Evolutionary conservation across 2,888 invertebrate species (phyloP), one percentile per base, ranked within the genome.

Genomic region (Ashinkailepas kermadecensis): DNA sequence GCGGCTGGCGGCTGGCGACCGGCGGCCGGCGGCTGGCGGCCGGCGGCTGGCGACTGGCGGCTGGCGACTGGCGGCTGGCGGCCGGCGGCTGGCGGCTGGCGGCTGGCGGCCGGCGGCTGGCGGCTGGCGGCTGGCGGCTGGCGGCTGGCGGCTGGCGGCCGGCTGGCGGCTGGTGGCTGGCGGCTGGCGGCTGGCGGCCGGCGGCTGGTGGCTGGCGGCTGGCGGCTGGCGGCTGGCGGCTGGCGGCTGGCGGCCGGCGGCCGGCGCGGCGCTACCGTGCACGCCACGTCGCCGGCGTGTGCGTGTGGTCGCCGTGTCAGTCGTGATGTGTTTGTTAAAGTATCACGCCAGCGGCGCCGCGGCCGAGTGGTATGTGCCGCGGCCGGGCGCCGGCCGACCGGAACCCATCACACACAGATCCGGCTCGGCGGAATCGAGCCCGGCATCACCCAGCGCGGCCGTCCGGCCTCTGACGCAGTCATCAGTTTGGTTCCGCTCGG

Each of bases 281-380:
- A 67, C 25, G 67, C 67, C 23, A 67, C 67, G 18, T n/a, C 64
- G 64, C 64, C 64, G 6, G 9, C 64, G 65, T 15, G 56, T n/a
- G 74, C 56, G 74, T 74, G 74, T 21, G 56, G 65, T 65, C 65
- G 23, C 9, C 67, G 39, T 54, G 70, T 70, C 70, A 54, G 18
- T 1, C 67, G 25, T 70, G 70, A 70, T 70, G 39, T 70, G 70
- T 70, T 70, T 70, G 70, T 70, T 70, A 70, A 70, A 70, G 54
- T 54, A 70, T 67, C 67, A 67, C 23, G 67, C 67, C 67, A 67
- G 10, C 67, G 67, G 67, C 67, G 59, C 12, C 59, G 59, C 59
- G 59, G 59, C 12, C 59, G 59, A 7, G 59, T 59, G 59, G 12
- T 15, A 0, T 7, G 59, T 4, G 12, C 1, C 59, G 15, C 59